These are phyloP conservation scores for Drosophila bifasciata DNA, from an alignment of 1,140 invertebrate species.

Conservation along the genomic window DNA sequence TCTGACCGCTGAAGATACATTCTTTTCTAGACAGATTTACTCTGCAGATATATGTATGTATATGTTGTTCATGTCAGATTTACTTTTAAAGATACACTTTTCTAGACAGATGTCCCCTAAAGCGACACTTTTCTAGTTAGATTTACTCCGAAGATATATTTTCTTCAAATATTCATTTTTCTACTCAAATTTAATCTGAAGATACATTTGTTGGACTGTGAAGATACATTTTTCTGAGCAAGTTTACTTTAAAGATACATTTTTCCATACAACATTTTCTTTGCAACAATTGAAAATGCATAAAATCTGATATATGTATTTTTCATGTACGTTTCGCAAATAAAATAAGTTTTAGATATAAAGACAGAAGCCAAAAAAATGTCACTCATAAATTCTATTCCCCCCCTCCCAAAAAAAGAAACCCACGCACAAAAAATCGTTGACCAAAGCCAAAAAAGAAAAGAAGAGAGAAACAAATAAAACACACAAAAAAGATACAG, in stretches of 20 bases:
- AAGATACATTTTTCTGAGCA: neutral
- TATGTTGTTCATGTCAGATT: too few relatives aligned
- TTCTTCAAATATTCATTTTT: too few relatives aligned
- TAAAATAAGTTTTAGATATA: conserved; percentile 35
- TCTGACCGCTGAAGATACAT: conserved; percentile 7
- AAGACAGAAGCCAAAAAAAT: conserved; percentile 64
- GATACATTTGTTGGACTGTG: too few relatives aligned
- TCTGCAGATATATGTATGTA: too few relatives aligned
- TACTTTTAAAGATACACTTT: conserved; percentile 1
- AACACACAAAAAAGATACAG: conserved; percentile 24
- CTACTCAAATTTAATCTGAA: too few relatives aligned
- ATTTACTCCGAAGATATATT: too few relatives aligned
- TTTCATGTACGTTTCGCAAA: conserved; percentile 7
- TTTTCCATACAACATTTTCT: too few relatives aligned
- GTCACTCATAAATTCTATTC: conserved; percentile 73
- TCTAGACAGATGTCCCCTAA: too few relatives aligned
- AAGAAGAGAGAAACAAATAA: conserved; percentile 11
- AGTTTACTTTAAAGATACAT: too few relatives aligned
- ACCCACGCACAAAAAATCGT: conserved; percentile 52
- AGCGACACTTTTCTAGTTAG: too few relatives aligned
- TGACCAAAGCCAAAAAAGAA: conserved; percentile 35
- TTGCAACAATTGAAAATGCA: conserved; percentile 68
- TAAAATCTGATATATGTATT: conserved; percentile 43
- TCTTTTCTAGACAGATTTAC: too few relatives aligned
- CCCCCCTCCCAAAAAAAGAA: neutral